A percentile compares a stretch with the other conserved stretches of the same genome.
phyloP scores from a whole-genome alignment of 2,888 invertebrate species.

The Leptinotarsa rubiginosa region DNA sequence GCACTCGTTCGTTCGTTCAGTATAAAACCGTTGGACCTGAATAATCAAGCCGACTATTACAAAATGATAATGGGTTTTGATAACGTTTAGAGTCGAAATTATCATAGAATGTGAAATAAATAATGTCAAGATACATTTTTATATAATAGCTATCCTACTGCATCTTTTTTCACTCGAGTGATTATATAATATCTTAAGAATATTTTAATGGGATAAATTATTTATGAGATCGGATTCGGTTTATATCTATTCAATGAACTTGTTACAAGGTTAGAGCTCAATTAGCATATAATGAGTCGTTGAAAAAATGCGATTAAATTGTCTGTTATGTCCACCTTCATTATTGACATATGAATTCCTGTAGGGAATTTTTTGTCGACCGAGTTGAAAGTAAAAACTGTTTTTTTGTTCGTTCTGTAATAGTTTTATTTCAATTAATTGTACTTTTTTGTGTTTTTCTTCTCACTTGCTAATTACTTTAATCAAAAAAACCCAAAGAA shows the following conservation, averaged over 20 bases:
- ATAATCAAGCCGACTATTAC: not conserved
- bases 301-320: constrained; percentile 36
- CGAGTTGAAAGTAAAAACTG: constrained; percentile 3
- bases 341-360: constrained; percentile 34
- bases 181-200: constrained; percentile 18
- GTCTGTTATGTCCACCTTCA: constrained; percentile 33
- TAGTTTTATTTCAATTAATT: not conserved
- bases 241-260: constrained; percentile 27
- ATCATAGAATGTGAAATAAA: constrained; percentile 17
- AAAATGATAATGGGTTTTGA: constrained; percentile 10
- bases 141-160: constrained; percentile 15
- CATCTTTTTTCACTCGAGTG: constrained; percentile 15
- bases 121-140: constrained; percentile 9
- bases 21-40: not conserved
- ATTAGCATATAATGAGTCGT: constrained; percentile 38
- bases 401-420: not conserved
- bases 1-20: not conserved
- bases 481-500: not conserved
- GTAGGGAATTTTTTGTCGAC: constrained; percentile 17
- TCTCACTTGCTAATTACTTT: not conserved
- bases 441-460: not conserved
- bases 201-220: constrained; percentile 19
- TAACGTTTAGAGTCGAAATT: not conserved
- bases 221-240: constrained; percentile 23
- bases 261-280: constrained; percentile 27